Evolutionary conservation across 2,113 vertebrate species (phyloP).

Genomic region (Oriolus oriolus): DNA sequence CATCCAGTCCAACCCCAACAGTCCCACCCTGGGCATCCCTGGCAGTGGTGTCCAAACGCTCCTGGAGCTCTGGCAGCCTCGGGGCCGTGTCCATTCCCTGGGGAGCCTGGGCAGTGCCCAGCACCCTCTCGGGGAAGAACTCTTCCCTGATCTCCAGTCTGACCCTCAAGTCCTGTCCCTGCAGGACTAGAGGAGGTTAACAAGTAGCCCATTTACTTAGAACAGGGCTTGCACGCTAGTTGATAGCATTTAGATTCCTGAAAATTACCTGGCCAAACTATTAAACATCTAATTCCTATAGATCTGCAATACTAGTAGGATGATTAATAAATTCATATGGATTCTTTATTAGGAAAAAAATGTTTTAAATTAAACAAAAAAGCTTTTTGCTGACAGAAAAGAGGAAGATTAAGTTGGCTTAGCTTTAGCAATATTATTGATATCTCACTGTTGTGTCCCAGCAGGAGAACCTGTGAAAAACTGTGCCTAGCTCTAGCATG

Average conservation of each 20-base stretch:
- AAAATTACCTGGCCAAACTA: not conserved
- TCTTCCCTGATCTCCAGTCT: rapidly evolving
- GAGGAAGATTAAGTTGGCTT: not conserved
- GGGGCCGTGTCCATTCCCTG: not conserved
- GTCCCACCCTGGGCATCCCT: not conserved
- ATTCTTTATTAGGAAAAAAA: not conserved
- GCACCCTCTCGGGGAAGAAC: not conserved
- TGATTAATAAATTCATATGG: not conserved
- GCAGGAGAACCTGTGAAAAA: not conserved
- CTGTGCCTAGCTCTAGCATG: not conserved
- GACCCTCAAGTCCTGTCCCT: not conserved
- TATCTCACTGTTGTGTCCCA: not conserved
- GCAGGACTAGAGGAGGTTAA: not conserved
- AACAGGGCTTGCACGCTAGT: not conserved
- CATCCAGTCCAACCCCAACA: not conserved
- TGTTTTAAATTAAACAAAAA: not conserved
- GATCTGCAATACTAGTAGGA: not conserved
- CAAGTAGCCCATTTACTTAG: not conserved
- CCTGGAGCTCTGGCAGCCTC: not conserved
- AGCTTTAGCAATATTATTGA: not conserved
- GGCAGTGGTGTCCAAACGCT: rapidly evolving
- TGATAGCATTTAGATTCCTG: not conserved
- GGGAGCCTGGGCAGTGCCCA: not conserved
- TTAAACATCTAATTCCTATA: not conserved
- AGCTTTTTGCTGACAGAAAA: not conserved